phyloP scores from a whole-genome alignment of 2,888 invertebrate species.

The Corythucha ciliata region DNA sequence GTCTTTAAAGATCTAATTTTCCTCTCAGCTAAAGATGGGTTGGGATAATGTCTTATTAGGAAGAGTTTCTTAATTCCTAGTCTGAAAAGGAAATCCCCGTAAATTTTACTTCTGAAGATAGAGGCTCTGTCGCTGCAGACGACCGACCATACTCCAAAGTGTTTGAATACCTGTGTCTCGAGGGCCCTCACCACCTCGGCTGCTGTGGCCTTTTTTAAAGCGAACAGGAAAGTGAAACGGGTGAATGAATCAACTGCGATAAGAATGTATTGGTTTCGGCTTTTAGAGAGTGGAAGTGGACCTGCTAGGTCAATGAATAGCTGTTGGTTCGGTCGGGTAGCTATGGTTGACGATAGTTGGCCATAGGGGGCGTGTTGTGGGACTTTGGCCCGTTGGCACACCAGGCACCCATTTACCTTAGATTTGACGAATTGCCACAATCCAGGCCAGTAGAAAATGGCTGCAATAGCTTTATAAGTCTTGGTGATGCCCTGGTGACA shows the following conservation, averaged over 20 bases:
- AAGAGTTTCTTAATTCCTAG: conserved; percentile 1
- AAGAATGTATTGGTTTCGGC: conserved; percentile 2
- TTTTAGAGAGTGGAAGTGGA: not conserved
- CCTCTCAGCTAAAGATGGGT: conserved; percentile 12
- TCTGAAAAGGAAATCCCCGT: conserved; percentile 2
- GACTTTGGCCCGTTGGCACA: conserved; percentile 2
- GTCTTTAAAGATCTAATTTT: conserved; percentile 14
- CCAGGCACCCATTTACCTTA: not conserved
- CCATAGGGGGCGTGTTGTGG: conserved; percentile 6
- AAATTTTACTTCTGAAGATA: not conserved
- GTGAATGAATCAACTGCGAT: conserved; percentile 17
- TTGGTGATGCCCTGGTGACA: not conserved
- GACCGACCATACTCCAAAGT: conserved; percentile 8
- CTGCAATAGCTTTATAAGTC: not conserved
- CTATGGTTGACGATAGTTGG: conserved; percentile 1
- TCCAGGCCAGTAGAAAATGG: conserved; percentile 3
- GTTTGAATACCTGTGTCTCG: conserved; percentile 3
- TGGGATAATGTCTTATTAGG: conserved; percentile 7
- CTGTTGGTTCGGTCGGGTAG: conserved; percentile 6
- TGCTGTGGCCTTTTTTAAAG: not conserved
- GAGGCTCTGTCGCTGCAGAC: conserved; percentile 11
- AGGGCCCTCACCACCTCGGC: conserved; percentile 6
- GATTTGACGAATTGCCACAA: not conserved
- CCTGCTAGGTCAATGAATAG: conserved; percentile 12
- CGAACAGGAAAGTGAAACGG: conserved; percentile 4